phyloP scores from a whole-genome alignment of 2,888 invertebrate genomes.

The Cactoblastis cactorum region DNA sequence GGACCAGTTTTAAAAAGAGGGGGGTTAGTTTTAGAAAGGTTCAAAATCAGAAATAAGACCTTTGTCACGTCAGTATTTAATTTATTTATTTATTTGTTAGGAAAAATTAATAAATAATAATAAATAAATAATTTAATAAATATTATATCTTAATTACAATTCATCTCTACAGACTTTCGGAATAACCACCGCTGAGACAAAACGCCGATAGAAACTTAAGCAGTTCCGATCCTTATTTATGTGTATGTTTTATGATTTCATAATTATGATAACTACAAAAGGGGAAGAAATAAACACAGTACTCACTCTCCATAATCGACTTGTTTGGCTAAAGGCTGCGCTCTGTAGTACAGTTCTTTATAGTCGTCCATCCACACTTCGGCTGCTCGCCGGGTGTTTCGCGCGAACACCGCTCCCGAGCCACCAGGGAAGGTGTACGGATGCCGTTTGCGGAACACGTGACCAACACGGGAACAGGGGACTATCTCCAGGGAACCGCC shows the following conservation, averaged over 20 bases:
- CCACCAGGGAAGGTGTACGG: constrained; percentile 99
- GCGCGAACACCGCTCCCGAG: constrained; percentile 96
- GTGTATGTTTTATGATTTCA: not conserved
- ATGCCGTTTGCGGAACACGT: constrained; percentile 96
- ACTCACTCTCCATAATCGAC: constrained; percentile 94
- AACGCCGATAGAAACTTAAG: no score
- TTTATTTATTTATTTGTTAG: no score
- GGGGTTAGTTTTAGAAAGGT: no score
- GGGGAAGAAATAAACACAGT: constrained; percentile 1
- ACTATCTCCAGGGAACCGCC: constrained; percentile 98
- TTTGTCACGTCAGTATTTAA: no score
- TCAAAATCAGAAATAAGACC: no score
- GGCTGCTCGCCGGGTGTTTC: constrained; percentile 97
- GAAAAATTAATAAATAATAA: no score
- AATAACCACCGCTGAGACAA: no score
- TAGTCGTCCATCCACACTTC: constrained; percentile 99
- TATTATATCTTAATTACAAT: no score
- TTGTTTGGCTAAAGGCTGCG: constrained; percentile 93
- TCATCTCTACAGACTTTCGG: no score
- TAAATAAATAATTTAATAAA: no score
- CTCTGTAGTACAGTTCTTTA: constrained; percentile 96
- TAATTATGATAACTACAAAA: no score
- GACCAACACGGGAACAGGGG: constrained; percentile 97
- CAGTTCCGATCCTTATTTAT: not conserved
- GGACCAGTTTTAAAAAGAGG: no score